Evolutionary conservation across 1,140 invertebrate genomes (phyloP).

Genomic region (Phocides pigmalion): DNA sequence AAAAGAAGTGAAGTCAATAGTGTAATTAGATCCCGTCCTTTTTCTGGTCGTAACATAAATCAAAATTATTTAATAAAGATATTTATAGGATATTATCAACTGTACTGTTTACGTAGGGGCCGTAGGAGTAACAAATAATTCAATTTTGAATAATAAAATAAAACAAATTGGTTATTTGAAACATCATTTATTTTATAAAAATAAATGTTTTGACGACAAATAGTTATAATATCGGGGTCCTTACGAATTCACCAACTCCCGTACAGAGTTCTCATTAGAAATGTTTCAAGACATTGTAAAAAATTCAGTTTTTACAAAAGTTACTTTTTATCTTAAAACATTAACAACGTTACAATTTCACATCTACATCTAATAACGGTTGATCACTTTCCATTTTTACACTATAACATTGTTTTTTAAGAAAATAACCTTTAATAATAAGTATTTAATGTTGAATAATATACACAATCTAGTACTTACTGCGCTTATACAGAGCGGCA

Average conservation of each 20-base stretch:
- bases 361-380: constrained; percentile 82
- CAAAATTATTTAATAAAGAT: no score
- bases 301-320: constrained; percentile 83
- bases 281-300: constrained; percentile 83
- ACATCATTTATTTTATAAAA: constrained; percentile 83
- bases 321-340: constrained; percentile 83
- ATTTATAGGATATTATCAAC: no score
- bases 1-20: no score
- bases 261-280: constrained; percentile 61
- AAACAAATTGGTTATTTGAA: constrained; percentile 61
- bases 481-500: neutral
- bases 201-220: constrained; percentile 84
- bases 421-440: constrained; percentile 67
- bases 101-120: no score
- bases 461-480: constrained; percentile 10
- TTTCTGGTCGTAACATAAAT: no score
- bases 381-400: constrained; percentile 74
- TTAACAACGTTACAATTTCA: constrained; percentile 84
- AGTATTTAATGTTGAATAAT: constrained; percentile 17
- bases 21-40: no score
- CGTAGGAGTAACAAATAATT: no score
- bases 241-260: constrained; percentile 69
- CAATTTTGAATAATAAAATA: constrained; percentile 18
- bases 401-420: constrained; percentile 69
- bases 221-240: constrained; percentile 83